Evolutionary conservation across 1,140 invertebrate genomes (phyloP).

Genomic region (Homalodisca vitripennis): DNA sequence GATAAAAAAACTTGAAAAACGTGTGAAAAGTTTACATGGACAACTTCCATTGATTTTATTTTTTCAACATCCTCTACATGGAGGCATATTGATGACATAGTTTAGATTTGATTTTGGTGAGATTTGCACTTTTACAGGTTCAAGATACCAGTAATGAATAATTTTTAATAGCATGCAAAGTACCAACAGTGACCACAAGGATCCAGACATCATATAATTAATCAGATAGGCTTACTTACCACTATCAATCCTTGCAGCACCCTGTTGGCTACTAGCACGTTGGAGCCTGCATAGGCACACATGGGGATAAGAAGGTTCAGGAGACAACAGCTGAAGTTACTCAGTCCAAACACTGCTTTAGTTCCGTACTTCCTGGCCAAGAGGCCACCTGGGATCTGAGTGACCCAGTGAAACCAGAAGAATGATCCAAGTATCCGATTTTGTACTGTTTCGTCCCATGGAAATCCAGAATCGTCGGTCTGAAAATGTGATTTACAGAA

Average conservation of each 20-base stretch:
- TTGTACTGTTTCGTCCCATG: slow-evolving; percentile 68
- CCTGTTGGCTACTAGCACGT: slow-evolving; percentile 61
- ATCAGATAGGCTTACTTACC: too few species aligned
- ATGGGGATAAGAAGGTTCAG: slow-evolving; percentile 68
- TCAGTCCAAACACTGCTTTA: slow-evolving; percentile 66
- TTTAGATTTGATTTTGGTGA: too few species aligned
- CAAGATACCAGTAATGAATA: too few species aligned
- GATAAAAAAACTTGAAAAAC: too few species aligned
- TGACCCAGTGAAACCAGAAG: slow-evolving; percentile 71
- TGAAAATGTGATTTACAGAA: background rate
- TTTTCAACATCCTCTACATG: too few species aligned
- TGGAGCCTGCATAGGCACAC: slow-evolving; percentile 58
- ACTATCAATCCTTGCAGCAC: slow-evolving; percentile 70
- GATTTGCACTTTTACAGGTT: too few species aligned
- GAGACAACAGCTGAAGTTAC: slow-evolving; percentile 66
- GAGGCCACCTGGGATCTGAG: slow-evolving; percentile 73
- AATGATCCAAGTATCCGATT: slow-evolving; percentile 68
- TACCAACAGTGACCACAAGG: too few species aligned
- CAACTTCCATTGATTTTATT: too few species aligned
- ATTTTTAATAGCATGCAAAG: too few species aligned
- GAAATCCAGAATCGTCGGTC: slow-evolving; percentile 45
- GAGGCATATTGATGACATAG: too few species aligned
- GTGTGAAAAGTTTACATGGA: too few species aligned
- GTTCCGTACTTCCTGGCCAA: slow-evolving; percentile 68
- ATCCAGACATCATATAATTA: too few species aligned